phyloP scores from a whole-genome alignment of 2,797 vertebrate genomes.

The Sandelia bainsii region DNA sequence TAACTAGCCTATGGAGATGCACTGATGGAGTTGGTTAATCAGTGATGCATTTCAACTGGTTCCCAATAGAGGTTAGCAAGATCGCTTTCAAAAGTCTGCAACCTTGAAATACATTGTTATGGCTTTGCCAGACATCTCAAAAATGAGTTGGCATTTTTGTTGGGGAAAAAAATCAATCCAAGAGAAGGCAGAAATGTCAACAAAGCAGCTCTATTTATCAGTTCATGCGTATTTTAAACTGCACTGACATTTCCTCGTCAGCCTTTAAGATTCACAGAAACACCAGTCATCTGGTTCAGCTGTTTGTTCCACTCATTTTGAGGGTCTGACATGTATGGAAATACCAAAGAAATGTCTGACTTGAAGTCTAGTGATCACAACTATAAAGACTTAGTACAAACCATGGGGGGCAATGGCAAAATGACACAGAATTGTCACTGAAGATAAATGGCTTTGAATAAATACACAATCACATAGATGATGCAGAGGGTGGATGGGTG shows the following conservation, averaged over 20 bases:
- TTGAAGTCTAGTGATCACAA: slow-evolving; percentile 65
- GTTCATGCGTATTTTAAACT: slow-evolving; percentile 70
- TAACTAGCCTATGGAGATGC: too few species aligned
- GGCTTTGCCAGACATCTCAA: background rate
- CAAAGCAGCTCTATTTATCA: slow-evolving; percentile 60
- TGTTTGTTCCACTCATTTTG: slow-evolving; percentile 64
- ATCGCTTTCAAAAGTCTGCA: slow-evolving; percentile 4
- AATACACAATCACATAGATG: slow-evolving; percentile 20
- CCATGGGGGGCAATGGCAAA: slow-evolving; percentile 23
- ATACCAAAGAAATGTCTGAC: slow-evolving; percentile 70
- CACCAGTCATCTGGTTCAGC: slow-evolving; percentile 60
- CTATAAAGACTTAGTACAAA: slow-evolving; percentile 38
- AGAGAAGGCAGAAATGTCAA: slow-evolving; percentile 47
- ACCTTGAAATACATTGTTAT: slow-evolving; percentile 10
- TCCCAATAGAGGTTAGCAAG: background rate
- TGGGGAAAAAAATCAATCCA: background rate
- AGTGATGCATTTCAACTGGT: slow-evolving; percentile 7
- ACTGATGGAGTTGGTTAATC: too few species aligned
- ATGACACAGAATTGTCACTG: slow-evolving; percentile 34
- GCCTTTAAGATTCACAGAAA: slow-evolving; percentile 62
- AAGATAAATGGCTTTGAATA: slow-evolving; percentile 38
- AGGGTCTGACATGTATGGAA: slow-evolving; percentile 52
- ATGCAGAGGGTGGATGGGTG: background rate
- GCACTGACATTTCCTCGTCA: slow-evolving; percentile 72
- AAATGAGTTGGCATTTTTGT: slow-evolving; percentile 35